phyloP scores from a whole-genome alignment of 2,113 vertebrate species.

The Cynopterus brachyotis region DNA sequence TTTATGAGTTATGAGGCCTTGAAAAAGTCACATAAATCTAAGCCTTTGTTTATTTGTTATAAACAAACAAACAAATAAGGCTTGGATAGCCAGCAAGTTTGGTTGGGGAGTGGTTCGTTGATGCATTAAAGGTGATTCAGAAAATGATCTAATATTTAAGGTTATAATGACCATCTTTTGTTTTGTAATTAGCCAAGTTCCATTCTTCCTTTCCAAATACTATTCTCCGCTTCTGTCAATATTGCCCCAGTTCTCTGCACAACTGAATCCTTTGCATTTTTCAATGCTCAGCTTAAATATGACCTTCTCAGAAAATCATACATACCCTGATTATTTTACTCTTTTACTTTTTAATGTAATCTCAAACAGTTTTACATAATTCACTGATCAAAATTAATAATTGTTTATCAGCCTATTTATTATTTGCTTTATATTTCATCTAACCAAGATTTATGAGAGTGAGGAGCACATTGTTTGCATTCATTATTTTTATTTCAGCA shows the following conservation, averaged over 20 bases:
- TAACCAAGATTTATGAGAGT: neutral
- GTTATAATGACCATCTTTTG: neutral
- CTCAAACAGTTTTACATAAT: neutral
- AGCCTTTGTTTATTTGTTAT: neutral
- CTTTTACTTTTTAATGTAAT: neutral
- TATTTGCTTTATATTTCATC: neutral
- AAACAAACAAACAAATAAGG: neutral
- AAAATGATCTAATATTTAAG: neutral
- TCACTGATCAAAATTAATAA: neutral
- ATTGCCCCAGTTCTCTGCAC: neutral
- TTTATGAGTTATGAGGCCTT: neutral
- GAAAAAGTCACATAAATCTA: neutral
- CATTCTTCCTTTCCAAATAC: neutral
- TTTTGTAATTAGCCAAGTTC: neutral
- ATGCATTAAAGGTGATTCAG: neutral
- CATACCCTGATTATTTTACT: neutral
- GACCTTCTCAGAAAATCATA: neutral
- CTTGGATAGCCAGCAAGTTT: neutral
- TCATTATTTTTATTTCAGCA: neutral
- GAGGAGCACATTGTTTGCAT: neutral
- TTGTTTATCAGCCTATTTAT: neutral
- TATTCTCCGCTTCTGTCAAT: neutral
- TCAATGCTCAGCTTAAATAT: neutral
- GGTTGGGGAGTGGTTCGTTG: neutral
- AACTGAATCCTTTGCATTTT: neutral